Evolutionary conservation across 2,888 invertebrate species (phyloP).

Genomic region (Campoletis raptor): DNA sequence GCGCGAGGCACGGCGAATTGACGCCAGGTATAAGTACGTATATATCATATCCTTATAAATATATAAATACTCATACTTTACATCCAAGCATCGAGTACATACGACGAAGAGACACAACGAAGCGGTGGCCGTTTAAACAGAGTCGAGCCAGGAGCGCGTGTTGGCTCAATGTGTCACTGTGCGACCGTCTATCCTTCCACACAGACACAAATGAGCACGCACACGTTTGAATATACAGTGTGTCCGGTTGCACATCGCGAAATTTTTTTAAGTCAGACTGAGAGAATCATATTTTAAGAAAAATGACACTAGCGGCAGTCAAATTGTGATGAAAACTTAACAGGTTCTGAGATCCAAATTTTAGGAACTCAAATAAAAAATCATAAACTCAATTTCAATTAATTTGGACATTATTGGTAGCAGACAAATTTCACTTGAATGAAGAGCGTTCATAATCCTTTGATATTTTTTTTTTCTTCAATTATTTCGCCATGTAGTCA

Average conservation of each 20-base stretch:
- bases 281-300: too few relatives aligned
- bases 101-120: constrained; percentile 30
- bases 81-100: neutral
- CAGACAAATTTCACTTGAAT: too few relatives aligned
- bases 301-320: too few relatives aligned
- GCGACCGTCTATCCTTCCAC: constrained; percentile 32
- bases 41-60: constrained; percentile 18
- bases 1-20: constrained; percentile 62
- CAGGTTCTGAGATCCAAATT: too few relatives aligned
- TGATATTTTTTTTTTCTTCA: neutral
- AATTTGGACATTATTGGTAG: too few relatives aligned
- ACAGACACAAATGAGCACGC: neutral
- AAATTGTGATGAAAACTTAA: too few relatives aligned
- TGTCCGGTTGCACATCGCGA: neutral
- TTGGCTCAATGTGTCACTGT: constrained; percentile 68
- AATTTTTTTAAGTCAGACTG: too few relatives aligned
- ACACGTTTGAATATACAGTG: neutral
- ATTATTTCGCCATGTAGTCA: too few relatives aligned
- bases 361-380: neutral
- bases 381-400: too few relatives aligned
- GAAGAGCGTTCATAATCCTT: too few relatives aligned
- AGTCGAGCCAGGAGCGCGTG: constrained; percentile 37
- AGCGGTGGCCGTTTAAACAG: constrained; percentile 39
- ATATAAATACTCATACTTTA: neutral
- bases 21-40: constrained; percentile 43